phyloP scores from a whole-genome alignment of 2,888 invertebrate genomes.

The Syrista parreyssii region DNA sequence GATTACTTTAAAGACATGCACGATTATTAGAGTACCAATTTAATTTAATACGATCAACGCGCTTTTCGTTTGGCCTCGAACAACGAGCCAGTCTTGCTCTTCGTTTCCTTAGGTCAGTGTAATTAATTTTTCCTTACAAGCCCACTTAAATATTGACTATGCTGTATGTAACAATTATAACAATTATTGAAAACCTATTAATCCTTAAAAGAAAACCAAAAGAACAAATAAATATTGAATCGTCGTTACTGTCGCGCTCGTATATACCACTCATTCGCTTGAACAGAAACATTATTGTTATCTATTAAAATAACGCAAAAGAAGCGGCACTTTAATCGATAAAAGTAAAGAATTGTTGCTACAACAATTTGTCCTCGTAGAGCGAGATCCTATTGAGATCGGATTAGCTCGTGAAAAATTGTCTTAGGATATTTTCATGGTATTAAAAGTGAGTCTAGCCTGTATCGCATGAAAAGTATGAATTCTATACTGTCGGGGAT shows the following conservation, averaged over 20 bases:
- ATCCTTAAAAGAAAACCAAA: neutral
- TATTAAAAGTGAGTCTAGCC: conserved; percentile 14
- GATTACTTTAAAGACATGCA: neutral
- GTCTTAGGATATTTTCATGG: neutral
- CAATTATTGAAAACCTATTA: neutral
- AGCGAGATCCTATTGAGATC: neutral
- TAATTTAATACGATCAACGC: neutral
- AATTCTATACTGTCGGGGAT: conserved; percentile 17
- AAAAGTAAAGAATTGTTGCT: neutral
- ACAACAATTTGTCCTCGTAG: neutral
- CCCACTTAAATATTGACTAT: neutral
- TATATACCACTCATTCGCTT: no score
- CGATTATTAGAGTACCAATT: neutral
- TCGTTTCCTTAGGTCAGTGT: neutral
- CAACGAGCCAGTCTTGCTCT: neutral
- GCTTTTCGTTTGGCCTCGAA: neutral
- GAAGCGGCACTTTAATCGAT: neutral
- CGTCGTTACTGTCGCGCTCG: no score
- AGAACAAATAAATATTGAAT: neutral
- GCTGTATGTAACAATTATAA: neutral
- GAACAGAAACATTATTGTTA: no score
- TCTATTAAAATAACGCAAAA: neutral
- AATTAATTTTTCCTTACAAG: neutral
- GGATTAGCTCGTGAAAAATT: neutral
- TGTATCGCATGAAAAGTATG: conserved; percentile 19